Evolutionary conservation across 2,113 vertebrate genomes (phyloP), one percentile per base, ranked within the genome.

Genomic region (Coptodon bakossiorum): DNA sequence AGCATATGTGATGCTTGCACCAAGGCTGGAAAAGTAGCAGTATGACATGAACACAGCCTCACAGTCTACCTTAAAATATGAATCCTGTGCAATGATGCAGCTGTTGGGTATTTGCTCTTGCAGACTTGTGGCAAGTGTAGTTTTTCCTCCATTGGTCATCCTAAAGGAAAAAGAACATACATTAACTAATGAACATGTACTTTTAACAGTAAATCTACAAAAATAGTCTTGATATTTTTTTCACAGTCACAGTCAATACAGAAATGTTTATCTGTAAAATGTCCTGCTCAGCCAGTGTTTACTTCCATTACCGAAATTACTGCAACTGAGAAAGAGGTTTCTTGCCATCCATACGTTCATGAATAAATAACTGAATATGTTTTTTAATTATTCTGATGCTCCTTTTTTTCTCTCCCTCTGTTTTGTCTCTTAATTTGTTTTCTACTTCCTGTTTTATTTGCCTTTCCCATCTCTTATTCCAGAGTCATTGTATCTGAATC

Each of bases 81-180:
- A 93, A 90, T 99, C 98, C 90, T 99, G 98, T 88, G 95, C 97
- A 81, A 99, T 97, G 73, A 97, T 59, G 88, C 94, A 96, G 93
- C 98, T 98, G 90, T 97, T 97, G 56, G 96, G 96, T 85, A 99
- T 95, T 80, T 89, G 89, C 91, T 97, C 92, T 85, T 97, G 96
- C 68, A 99, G 96, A 81, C 94, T 96, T 88, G 85, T 92, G 73
- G 98, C 96, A 80, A 99, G 93, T 0, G 98, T 99, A 27, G 97
- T 97, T 94, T 99, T 99, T 5, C 98, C 98, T 17, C 98, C 98
- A 91, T 99, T 99, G 90, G 98, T 99, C 92, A 98, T 96, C 8
- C 98, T 99, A 88, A 87, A 81, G 8, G 4, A 83, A 17, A 63
- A 91, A 83, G 2, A 34, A 3, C 5, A 16, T 5, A 87, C 1